phyloP scores from a whole-genome alignment of 2,888 invertebrate species.

The Digitonthophagus gazella region DNA sequence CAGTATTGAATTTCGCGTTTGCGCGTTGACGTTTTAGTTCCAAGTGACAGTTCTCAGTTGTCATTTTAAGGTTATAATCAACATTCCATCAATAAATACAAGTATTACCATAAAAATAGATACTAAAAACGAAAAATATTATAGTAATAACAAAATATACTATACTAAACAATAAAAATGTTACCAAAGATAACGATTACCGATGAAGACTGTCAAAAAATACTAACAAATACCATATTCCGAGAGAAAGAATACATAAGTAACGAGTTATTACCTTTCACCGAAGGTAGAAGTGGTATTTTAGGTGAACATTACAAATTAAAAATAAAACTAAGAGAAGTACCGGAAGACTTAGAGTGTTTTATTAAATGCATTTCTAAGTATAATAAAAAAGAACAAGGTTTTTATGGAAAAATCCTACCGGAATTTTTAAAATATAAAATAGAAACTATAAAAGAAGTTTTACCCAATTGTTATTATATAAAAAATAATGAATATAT shows the following conservation, averaged over 20 bases:
- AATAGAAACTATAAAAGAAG: slow-evolving; percentile 35
- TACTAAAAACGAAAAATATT: no score
- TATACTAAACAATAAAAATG: neutral
- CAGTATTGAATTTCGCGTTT: no score
- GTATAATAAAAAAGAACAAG: slow-evolving; percentile 48
- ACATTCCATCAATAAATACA: no score
- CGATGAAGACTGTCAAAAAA: neutral
- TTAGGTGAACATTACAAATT: slow-evolving; percentile 37
- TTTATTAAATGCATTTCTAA: slow-evolving; percentile 62
- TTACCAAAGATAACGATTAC: neutral
- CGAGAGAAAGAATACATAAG: neutral
- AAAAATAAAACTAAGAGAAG: neutral
- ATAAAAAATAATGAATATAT: slow-evolving; percentile 39
- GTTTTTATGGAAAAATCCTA: slow-evolving; percentile 50
- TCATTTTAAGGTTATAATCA: neutral
- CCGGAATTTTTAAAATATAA: slow-evolving; percentile 45
- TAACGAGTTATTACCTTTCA: neutral
- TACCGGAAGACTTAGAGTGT: slow-evolving; percentile 35
- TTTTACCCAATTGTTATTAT: slow-evolving; percentile 46
- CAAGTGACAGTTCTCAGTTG: no score
- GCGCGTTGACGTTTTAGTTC: neutral
- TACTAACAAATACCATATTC: neutral
- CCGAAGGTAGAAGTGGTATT: slow-evolving; percentile 7
- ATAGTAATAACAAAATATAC: no score
- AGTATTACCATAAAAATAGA: no score